phyloP scores from a whole-genome alignment of 2,888 invertebrate species.

The Lepetodrilus schrolli region DNA sequence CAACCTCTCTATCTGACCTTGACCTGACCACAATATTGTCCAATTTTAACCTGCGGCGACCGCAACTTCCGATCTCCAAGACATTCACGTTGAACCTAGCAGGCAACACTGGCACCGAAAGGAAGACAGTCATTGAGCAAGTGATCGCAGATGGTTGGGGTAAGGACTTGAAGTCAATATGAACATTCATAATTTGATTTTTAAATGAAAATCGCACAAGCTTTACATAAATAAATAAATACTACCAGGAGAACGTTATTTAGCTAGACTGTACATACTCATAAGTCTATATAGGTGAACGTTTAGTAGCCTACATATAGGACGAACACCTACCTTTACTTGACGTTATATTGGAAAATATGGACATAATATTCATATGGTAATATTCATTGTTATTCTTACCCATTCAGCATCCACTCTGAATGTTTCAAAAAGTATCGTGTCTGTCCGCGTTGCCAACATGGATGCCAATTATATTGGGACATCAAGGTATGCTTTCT shows the following conservation, averaged over 20 bases:
- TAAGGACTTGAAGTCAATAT: background rate
- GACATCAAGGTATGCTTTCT: conserved; percentile 5
- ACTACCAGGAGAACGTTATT: too few species aligned
- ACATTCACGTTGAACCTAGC: background rate
- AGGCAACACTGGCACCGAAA: background rate
- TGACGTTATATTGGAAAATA: too few species aligned
- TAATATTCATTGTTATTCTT: too few species aligned
- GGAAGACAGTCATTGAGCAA: background rate
- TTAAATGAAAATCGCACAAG: background rate
- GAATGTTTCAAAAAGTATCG: too few species aligned
- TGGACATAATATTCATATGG: too few species aligned
- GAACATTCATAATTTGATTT: background rate
- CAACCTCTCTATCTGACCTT: background rate
- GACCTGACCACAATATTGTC: background rate
- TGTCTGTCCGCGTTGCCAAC: background rate
- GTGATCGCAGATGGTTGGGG: background rate
- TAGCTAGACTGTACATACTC: too few species aligned
- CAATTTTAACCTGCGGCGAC: background rate
- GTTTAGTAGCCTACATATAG: too few species aligned
- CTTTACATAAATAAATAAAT: background rate
- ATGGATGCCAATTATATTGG: conserved; percentile 3
- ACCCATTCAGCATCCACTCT: too few species aligned
- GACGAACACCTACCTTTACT: too few species aligned
- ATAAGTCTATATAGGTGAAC: too few species aligned
- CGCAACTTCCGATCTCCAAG: background rate